Conservation (phyloP, 2,113 vertebrate genomes). For the Speoplatyrhinus poulsoni region DNA sequence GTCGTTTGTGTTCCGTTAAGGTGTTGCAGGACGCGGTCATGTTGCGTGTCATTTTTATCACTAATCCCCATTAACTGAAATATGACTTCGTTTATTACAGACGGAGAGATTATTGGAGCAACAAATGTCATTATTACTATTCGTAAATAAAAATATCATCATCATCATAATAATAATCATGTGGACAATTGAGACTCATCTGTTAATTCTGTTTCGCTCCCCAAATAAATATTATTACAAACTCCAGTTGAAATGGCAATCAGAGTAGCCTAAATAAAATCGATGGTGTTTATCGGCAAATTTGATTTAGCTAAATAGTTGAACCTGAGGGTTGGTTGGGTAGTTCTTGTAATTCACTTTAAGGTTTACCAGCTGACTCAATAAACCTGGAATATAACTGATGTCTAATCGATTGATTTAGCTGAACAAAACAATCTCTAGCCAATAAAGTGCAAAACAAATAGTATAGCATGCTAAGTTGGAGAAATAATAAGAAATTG, state of each 20-base stretch:
- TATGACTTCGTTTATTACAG: constrained; percentile 1
- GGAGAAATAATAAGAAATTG: neutral
- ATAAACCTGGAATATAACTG: constrained; percentile 66
- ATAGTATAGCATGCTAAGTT: neutral
- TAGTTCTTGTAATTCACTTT: constrained; percentile 73
- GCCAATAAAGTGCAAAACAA: constrained; percentile 6
- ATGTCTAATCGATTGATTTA: constrained; percentile 70
- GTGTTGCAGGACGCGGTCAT: too few relatives aligned
- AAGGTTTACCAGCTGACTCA: constrained; percentile 72
- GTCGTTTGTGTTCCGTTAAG: too few relatives aligned
- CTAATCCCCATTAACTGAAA: too few relatives aligned
- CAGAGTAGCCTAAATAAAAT: constrained; percentile 60
- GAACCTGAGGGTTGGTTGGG: constrained; percentile 62
- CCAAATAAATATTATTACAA: constrained; percentile 25
- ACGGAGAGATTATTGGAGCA: neutral
- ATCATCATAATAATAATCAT: neutral
- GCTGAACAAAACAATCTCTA: constrained; percentile 47
- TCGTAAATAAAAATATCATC: neutral
- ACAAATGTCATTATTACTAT: neutral
- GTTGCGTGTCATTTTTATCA: too few relatives aligned
- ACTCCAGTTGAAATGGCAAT: constrained; percentile 59
- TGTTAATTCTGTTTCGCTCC: neutral
- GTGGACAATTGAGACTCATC: neutral
- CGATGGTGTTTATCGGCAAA: constrained; percentile 69
- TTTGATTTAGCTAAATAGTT: constrained; percentile 71